Percentiles rank a stretch among this genome's conserved stretches.
phyloP scores from a whole-genome alignment of 2,888 invertebrate genomes.

The Mythimna lalbum region DNA sequence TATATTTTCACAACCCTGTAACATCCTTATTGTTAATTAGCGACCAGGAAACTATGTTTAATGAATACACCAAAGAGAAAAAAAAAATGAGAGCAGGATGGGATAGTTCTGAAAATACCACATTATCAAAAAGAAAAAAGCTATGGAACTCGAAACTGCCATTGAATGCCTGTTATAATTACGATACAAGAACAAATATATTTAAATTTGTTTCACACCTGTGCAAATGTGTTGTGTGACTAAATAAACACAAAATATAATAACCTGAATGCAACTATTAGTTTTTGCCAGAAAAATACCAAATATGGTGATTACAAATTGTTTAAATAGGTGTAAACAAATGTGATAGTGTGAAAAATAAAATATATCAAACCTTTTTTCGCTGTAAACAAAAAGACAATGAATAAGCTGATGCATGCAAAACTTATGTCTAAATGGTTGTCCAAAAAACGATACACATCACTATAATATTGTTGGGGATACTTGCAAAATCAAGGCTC shows the following conservation, averaged over 20 bases:
- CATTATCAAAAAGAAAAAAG: not conserved
- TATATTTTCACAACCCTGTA: not conserved
- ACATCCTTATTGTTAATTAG: slow-evolving; percentile 6
- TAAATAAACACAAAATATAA: slow-evolving; percentile 19
- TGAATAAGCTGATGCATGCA: slow-evolving; percentile 61
- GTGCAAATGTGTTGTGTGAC: slow-evolving; percentile 50
- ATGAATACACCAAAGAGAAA: not conserved
- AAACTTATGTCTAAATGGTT: slow-evolving; percentile 1
- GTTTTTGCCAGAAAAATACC: not conserved
- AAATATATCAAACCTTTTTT: slow-evolving; percentile 83
- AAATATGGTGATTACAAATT: not conserved
- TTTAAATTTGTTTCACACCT: slow-evolving; percentile 33
- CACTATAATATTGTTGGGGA: not conserved
- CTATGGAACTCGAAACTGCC: not conserved
- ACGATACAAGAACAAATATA: not conserved
- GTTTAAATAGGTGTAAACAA: slow-evolving; percentile 23
- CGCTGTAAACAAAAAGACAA: slow-evolving; percentile 81
- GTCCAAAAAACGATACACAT: not conserved
- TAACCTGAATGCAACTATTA: not conserved
- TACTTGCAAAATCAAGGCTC: not conserved
- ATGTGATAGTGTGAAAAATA: slow-evolving; percentile 56
- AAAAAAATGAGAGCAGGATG: not conserved
- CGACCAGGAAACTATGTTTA: not conserved
- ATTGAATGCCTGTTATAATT: not conserved
- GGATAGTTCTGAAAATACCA: too few relatives aligned